Percentiles rank a stretch among this genome's conserved stretches.
Conservation (phyloP, 2,888 invertebrate species). For the Herminia tarsipennalis region DNA sequence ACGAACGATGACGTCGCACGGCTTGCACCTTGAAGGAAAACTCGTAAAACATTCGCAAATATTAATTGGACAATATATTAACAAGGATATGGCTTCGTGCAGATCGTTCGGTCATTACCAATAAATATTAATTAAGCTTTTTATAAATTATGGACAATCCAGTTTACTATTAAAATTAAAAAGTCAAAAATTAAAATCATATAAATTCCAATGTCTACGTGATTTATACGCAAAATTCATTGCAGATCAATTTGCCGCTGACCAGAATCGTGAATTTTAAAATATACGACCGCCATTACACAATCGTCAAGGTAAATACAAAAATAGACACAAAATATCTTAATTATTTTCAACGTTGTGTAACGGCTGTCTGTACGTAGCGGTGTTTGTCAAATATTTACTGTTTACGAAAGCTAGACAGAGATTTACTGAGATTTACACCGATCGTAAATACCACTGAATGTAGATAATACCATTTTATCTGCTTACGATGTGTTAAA, state of each 20-base stretch:
- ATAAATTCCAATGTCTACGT: not conserved
- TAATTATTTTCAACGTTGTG: conserved; percentile 18
- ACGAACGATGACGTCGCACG: conserved; percentile 21
- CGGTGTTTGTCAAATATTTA: conserved; percentile 35
- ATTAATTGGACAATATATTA: conserved; percentile 6
- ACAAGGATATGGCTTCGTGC: conserved; percentile 1
- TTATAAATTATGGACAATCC: not conserved
- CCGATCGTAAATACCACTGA: conserved; percentile 32
- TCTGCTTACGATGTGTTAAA: conserved; percentile 23
- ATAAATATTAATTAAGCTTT: conserved; percentile 7
- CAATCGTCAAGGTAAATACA: conserved; percentile 13
- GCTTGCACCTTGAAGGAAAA: conserved; percentile 17
- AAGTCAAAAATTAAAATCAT: not conserved
- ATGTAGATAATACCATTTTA: conserved; percentile 35
- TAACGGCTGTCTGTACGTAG: conserved; percentile 12
- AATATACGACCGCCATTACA: not conserved
- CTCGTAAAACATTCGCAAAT: conserved; percentile 12
- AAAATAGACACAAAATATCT: conserved; percentile 17
- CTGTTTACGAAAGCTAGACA: conserved; percentile 36
- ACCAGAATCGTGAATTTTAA: not conserved
- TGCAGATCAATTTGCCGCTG: not conserved
- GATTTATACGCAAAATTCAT: not conserved
- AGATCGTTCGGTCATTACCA: conserved; percentile 11
- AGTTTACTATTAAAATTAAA: not conserved
- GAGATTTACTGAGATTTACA: conserved; percentile 8